Base-by-base conservation (phyloP, 2,888 invertebrate species). In the Crocallis elinguaria region DNA sequence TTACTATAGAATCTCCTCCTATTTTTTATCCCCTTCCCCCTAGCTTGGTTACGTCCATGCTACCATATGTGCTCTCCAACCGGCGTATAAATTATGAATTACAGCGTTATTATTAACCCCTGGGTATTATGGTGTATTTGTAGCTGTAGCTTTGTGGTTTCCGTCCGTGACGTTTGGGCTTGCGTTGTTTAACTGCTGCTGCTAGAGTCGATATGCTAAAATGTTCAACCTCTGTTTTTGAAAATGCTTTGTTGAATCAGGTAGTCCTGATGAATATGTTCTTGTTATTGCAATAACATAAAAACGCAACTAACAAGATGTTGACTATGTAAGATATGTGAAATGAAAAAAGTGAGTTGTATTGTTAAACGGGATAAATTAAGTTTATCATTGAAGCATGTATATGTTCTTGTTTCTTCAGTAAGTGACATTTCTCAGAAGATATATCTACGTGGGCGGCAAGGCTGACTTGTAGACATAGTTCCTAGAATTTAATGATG, bases 51-150 rank as follows among this genome's bases (percentile, higher is more conserved):
- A 23, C 46, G 36, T 8, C 12, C 39, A 4, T 27, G 25, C 17
- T 7, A 14, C 43, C 46, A 39, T 49, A 27, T 62, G 60, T 57
- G 58, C 54, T 45, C 49, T 52, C 58, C 58, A 54, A 56, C 53
- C 49, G 46, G 49, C 45, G 48, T 44, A 54, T 60, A 51, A 58
- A 62, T 62, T 56, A 62, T 62, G 41, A 63, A 63, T 63, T 52
- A 54, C 51, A 38, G 51, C 58, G 16, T 42, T 56, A 60, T 62
- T 60, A 64, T 58, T 57, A 64, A 60, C 58, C 59, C 46, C 49
- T 49, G 35, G 54, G 49, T 57, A 62, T 58, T 63, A 58, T 44
- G 53, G 25, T 25, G 44, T 53, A 58, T 64, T 60, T 62, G 56
- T 54, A 54, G 53, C 39, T 48, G 61, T 57, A 51, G 55, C 54